Base-by-base conservation (phyloP, 2,888 invertebrate genomes). In the Perizoma affinitatum region DNA sequence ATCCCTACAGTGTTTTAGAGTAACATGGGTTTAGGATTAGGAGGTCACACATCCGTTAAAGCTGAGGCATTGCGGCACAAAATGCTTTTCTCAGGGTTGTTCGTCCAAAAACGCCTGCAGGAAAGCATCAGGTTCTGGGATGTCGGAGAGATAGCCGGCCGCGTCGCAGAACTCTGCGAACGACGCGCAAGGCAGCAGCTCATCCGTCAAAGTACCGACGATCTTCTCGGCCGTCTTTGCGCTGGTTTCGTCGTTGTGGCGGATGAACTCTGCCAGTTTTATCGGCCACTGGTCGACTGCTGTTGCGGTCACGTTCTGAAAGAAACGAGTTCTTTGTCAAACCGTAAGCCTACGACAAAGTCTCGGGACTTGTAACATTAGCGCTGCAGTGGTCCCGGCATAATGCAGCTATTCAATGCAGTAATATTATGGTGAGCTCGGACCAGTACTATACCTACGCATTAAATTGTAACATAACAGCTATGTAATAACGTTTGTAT, bases 121-220 rank as follows among this genome's bases (percentile, higher is more conserved):
- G 78, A 86, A 87, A 40, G 76, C 83, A 67, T 95, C 95, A 46
- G 96, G 95, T 68, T 94, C 94, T 35, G 94, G 90, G 66, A 96
- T 93, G 67, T 95, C 95, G 66, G 93, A 94, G 68, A 96, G 91
- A 68, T 96, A 87, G 94, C 98, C 97, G 73, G 96, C 94, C 70
- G 98, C 97, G 94, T 98, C 98, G 88, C 97, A 97, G 93, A 97
- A 97, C 92, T 99, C 98, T 6, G 94, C 94, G 86, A 98, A 96
- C 10, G 97, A 97, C 65, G 97, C 94, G 90, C 98, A 97, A 7
- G 98, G 97, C 74, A 98, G 92, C 76, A 98, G 93, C 85, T 98
- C 98, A 75, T 98, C 97, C 45, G 97, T 96, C 74, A 98, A 96
- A 0, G 94, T 93, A 35, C 94, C 93, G 66, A 99, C 94, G 62